Evolutionary conservation across 1,140 invertebrate genomes (phyloP).

Genomic region (Phortica variegata): DNA sequence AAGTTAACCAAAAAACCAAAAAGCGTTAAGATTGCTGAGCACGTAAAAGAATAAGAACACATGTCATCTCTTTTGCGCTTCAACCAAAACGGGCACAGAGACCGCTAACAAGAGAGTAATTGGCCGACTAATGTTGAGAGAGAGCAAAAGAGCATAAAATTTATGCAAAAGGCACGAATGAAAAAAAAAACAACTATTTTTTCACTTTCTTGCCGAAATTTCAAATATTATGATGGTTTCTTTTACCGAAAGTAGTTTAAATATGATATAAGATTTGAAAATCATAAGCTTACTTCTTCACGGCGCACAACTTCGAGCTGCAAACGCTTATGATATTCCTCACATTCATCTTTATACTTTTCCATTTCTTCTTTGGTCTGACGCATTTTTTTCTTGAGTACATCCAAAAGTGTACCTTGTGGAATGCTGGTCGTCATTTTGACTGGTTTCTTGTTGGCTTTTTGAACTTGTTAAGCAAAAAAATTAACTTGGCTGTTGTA

Average conservation of each 20-base stretch:
- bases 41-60: no score
- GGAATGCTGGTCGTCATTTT: slow-evolving; percentile 84
- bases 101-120: no score
- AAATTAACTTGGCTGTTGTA: slow-evolving; percentile 52
- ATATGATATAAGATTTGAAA: slow-evolving; percentile 1
- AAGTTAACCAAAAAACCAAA: no score
- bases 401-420: slow-evolving; percentile 86
- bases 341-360: slow-evolving; percentile 93
- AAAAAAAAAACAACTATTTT: slow-evolving; percentile 9
- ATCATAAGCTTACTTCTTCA: slow-evolving; percentile 82
- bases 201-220: not conserved
- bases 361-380: slow-evolving; percentile 98
- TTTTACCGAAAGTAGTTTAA: slow-evolving; percentile 14
- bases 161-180: slow-evolving; percentile 18
- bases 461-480: slow-evolving; percentile 25
- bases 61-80: no score
- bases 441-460: slow-evolving; percentile 51
- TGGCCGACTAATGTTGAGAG: no score
- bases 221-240: not conserved
- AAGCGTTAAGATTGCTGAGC: no score
- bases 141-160: no score
- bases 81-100: no score
- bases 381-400: slow-evolving; percentile 99
- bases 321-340: slow-evolving; percentile 86
- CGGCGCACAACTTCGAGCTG: slow-evolving; percentile 87